Evolutionary conservation across 2,888 invertebrate genomes (phyloP).

Genomic region (Drosophila basisetae): DNA sequence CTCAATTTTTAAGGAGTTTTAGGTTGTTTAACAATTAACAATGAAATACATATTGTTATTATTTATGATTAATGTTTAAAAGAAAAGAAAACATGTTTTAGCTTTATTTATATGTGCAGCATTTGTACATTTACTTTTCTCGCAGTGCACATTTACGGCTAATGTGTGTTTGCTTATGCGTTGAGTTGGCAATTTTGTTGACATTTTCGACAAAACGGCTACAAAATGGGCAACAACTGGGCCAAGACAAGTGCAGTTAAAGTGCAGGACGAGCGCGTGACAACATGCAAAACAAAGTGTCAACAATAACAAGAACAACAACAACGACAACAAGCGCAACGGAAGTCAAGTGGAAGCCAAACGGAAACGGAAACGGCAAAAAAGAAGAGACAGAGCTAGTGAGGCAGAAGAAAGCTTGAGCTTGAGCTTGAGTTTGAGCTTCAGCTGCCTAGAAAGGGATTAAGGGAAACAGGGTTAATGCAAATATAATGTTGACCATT

Average conservation of each 20-base stretch:
- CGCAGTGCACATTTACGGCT: constrained; percentile 44
- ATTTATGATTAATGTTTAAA: neutral
- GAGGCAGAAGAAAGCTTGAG: neutral
- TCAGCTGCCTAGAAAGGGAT: neutral
- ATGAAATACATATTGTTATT: neutral
- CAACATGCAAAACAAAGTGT: constrained; percentile 70
- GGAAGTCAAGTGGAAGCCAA: constrained; percentile 63
- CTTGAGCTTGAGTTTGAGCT: neutral
- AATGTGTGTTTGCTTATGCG: constrained; percentile 49
- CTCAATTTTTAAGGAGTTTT: neutral
- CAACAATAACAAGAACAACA: constrained; percentile 11
- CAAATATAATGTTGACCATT: constrained; percentile 76
- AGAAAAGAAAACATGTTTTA: neutral
- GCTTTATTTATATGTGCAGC: neutral
- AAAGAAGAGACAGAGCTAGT: neutral
- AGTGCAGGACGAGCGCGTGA: constrained; percentile 76
- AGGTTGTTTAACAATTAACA: neutral
- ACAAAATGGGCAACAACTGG: constrained; percentile 64
- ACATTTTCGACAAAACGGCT: constrained; percentile 78
- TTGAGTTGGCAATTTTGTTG: constrained; percentile 67
- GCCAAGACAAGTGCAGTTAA: constrained; percentile 71
- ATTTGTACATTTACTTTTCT: neutral
- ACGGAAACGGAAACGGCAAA: constrained; percentile 70
- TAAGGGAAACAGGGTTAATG: constrained; percentile 20
- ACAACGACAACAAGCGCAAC: constrained; percentile 18